These are phyloP conservation scores for Endotricha flammealis DNA, from an alignment of 2,888 invertebrate genomes.

Conservation along the genomic window DNA sequence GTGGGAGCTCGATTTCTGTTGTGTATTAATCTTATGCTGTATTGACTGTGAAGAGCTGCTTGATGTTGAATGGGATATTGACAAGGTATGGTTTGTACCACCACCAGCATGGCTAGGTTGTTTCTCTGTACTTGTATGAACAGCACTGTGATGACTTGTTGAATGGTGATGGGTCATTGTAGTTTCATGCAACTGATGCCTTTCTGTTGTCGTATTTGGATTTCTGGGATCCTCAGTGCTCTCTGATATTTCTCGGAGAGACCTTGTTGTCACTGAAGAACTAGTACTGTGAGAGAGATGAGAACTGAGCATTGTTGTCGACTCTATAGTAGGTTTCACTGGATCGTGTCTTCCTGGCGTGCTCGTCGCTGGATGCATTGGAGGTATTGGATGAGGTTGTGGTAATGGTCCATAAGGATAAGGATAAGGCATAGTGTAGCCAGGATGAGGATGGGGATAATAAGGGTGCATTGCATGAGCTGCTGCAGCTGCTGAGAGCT, in stretches of 20 bases:
- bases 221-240: slow-evolving; percentile 67
- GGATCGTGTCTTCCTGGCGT: slow-evolving; percentile 69
- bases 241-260: slow-evolving; percentile 79
- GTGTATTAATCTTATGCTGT: slow-evolving; percentile 78
- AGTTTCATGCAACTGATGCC: slow-evolving; percentile 81
- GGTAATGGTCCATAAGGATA: slow-evolving; percentile 86
- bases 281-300: slow-evolving; percentile 86
- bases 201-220: slow-evolving; percentile 70
- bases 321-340: slow-evolving; percentile 78
- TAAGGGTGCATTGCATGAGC: slow-evolving; percentile 84
- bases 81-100: slow-evolving; percentile 78
- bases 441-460: slow-evolving; percentile 83
- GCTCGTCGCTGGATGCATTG: slow-evolving; percentile 75
- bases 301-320: slow-evolving; percentile 83
- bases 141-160: slow-evolving; percentile 81
- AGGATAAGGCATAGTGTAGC: slow-evolving; percentile 83
- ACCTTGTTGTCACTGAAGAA: slow-evolving; percentile 83
- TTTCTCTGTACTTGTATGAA: slow-evolving; percentile 81
- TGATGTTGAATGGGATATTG: slow-evolving; percentile 83
- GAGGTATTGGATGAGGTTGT: slow-evolving; percentile 86
- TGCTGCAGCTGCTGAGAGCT: slow-evolving; percentile 79
- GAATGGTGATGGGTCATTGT: slow-evolving; percentile 83
- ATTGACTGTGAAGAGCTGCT: slow-evolving; percentile 83
- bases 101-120: slow-evolving; percentile 74
- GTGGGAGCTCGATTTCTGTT: slow-evolving; percentile 66